Evolutionary conservation across 1,140 invertebrate species (phyloP), one percentile per base, ranked within the genome.

Genomic region (Antheraea mylitta): DNA sequence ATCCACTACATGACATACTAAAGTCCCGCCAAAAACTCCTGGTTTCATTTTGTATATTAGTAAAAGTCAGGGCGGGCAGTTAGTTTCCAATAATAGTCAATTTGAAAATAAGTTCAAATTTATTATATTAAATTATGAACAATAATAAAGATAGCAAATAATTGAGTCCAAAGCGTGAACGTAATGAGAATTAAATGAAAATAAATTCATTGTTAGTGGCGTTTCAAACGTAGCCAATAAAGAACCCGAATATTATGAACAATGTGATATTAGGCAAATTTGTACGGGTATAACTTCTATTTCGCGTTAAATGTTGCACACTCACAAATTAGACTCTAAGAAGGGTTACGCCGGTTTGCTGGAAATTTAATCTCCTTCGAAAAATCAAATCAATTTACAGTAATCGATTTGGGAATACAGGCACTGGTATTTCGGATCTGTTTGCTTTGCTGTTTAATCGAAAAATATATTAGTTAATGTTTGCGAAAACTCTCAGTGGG

Each of bases 231-330:
- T 76, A 72, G 72, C 73, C 73, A 76, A 84, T 79, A 79, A 83
- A 79, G 73, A 73, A 72, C 76, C n/a, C 68, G 67, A 70, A 64
- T 74, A 70, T 80, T 80, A 82, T 82, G 79, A 82, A 81, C 76
- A 82, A 77, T 7, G 38, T 42, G 69, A 75, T 78, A 80, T 84
- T 84, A 79, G 72, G 75, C 76, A 74, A 81, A 84, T 82, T 85
- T 79, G 78, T 80, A 75, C 73, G 69, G 71, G 68, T 71, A 70
- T 78, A 78, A 85, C 83, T 85, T 86, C 81, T 83, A 81, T 86
- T 81, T 76, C 76, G 66, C 72, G 73, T 74, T 78, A 82, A 83
- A 78, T 78, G 76, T 76, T 7, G 75, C 73, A 74, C 77, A 66
- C 18, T 76, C 68, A 79, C 81, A 82, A 85, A 87, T 86, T 84